Conservation (phyloP, 1,140 invertebrate species). For the Thrips palmi region DNA sequence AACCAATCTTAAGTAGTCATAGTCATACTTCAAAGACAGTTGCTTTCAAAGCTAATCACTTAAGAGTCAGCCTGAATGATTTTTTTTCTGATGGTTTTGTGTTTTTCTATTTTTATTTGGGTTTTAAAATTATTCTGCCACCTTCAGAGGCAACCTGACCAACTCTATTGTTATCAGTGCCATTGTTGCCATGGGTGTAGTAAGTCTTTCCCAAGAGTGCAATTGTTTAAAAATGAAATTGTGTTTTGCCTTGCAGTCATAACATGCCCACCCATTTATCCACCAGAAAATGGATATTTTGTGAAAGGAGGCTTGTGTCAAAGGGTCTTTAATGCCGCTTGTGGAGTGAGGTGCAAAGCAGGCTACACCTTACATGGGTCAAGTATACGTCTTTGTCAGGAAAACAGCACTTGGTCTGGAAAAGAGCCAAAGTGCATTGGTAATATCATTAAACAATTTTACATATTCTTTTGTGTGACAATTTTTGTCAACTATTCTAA, state of each 20-base stretch:
- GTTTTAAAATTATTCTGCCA: no score
- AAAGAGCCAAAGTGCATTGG: conserved; percentile 35
- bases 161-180: no score
- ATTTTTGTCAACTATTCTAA: not conserved
- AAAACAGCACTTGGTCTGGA: conserved; percentile 47
- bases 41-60: no score
- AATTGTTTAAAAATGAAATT: no score
- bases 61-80: no score
- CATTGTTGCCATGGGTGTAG: no score
- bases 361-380: conserved; percentile 43
- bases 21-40: no score
- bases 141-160: no score
- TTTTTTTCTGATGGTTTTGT: no score
- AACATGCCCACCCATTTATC: conserved; percentile 33
- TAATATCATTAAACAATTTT: conserved; percentile 23
- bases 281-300: conserved; percentile 46
- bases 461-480: conserved; percentile 7
- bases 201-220: no score
- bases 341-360: conserved; percentile 43
- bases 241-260: conserved; percentile 33
- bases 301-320: conserved; percentile 42
- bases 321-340: conserved; percentile 47
- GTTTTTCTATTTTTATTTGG: no score
- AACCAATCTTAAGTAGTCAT: no score
- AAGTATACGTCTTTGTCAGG: conserved; percentile 42